Conservation (phyloP, 2,113 vertebrate genomes). For the Prunella himalayana region DNA sequence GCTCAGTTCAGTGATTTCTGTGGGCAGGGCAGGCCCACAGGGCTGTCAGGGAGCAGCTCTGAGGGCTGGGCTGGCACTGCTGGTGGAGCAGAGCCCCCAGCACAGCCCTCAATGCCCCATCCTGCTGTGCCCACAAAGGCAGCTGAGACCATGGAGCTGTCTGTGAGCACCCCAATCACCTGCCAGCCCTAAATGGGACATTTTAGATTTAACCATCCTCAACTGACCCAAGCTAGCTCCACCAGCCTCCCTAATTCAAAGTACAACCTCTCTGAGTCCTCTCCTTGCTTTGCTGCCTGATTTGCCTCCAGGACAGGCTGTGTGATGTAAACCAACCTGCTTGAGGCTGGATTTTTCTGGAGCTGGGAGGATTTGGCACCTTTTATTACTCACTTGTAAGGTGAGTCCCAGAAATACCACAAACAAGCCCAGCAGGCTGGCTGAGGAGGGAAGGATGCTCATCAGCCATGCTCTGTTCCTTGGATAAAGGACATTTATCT, state of each 20-base stretch:
- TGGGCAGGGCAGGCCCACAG: background rate
- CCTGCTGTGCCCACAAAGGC: background rate
- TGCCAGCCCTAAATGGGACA: background rate
- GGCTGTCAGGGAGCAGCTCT: background rate
- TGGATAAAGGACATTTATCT: background rate
- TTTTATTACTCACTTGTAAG: background rate
- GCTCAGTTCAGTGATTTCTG: accelerated
- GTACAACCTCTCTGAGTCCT: background rate
- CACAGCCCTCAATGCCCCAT: accelerated
- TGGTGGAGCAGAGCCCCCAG: background rate
- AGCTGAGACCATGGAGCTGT: background rate
- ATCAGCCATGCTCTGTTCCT: background rate
- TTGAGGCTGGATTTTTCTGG: background rate
- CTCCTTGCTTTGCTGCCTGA: background rate
- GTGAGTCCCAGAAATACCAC: background rate
- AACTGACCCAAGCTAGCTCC: background rate
- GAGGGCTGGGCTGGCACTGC: background rate
- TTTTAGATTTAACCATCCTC: background rate
- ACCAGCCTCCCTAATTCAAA: background rate
- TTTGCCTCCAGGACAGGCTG: background rate
- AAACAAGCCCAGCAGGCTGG: background rate
- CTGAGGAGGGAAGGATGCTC: background rate
- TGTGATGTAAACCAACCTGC: background rate
- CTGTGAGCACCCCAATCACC: background rate
- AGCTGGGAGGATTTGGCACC: background rate